Conservation (phyloP, 2,113 vertebrate species). For the Dolichotis patagonum region DNA sequence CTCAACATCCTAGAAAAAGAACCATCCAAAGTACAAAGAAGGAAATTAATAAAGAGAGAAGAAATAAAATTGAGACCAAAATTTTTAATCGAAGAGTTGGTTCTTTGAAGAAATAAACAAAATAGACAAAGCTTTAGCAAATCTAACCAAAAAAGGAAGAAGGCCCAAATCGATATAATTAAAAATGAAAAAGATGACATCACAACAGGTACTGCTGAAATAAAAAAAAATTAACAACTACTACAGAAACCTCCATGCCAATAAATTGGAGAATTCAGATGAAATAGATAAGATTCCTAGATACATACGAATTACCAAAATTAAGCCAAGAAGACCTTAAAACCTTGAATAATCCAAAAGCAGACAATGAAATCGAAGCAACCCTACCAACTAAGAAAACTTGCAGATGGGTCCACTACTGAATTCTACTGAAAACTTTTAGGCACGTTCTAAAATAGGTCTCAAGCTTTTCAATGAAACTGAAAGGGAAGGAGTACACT, state of each 20-base stretch:
- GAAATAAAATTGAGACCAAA: neutral
- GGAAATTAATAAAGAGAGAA: neutral
- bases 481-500: neutral
- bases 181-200: neutral
- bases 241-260: neutral
- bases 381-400: neutral
- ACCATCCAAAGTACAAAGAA: neutral
- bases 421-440: neutral
- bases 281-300: neutral
- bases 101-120: neutral
- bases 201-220: neutral
- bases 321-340: neutral
- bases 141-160: neutral
- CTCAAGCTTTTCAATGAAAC: neutral
- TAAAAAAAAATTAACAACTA: neutral
- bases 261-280: neutral
- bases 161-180: neutral
- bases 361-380: neutral
- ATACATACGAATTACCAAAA: neutral
- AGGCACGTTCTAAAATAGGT: neutral
- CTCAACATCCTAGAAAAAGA: neutral
- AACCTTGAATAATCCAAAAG: neutral
- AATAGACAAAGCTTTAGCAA: neutral
- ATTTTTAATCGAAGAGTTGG: neutral
- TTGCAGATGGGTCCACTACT: neutral